phyloP scores from a whole-genome alignment of 2,888 invertebrate genomes.

The Limenitis camilla region DNA sequence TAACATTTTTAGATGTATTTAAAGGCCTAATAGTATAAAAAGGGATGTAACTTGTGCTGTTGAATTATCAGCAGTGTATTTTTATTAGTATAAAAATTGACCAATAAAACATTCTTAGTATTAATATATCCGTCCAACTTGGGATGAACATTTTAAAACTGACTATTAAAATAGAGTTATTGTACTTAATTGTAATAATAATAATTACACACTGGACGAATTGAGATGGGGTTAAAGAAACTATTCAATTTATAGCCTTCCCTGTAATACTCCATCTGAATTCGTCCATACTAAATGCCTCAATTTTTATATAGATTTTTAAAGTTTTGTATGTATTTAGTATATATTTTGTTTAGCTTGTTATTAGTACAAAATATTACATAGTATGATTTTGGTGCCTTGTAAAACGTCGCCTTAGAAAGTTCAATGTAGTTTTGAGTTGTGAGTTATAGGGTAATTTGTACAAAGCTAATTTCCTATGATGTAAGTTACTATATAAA shows the following conservation, averaged over 20 bases:
- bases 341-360: too few relatives aligned
- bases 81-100: too few relatives aligned
- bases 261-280: too few relatives aligned
- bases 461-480: background rate
- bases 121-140: too few relatives aligned
- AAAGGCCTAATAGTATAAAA: background rate
- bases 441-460: background rate
- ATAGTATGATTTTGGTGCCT: background rate
- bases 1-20: background rate
- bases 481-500: too few relatives aligned
- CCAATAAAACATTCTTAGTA: too few relatives aligned
- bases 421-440: background rate
- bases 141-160: too few relatives aligned
- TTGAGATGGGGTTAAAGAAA: background rate
- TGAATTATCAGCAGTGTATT: too few relatives aligned
- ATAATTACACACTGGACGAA: background rate
- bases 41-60: too few relatives aligned
- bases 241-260: background rate
- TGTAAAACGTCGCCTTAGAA: background rate
- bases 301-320: background rate
- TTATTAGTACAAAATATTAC: too few relatives aligned
- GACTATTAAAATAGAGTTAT: background rate
- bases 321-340: background rate
- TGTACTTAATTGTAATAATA: constrained; percentile 1
- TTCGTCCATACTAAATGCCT: background rate